Percentiles rank a stretch among this genome's conserved stretches.
These are phyloP conservation scores for Halictus rubicundus DNA, from an alignment of 1,140 invertebrate genomes.

Conservation along the genomic window DNA sequence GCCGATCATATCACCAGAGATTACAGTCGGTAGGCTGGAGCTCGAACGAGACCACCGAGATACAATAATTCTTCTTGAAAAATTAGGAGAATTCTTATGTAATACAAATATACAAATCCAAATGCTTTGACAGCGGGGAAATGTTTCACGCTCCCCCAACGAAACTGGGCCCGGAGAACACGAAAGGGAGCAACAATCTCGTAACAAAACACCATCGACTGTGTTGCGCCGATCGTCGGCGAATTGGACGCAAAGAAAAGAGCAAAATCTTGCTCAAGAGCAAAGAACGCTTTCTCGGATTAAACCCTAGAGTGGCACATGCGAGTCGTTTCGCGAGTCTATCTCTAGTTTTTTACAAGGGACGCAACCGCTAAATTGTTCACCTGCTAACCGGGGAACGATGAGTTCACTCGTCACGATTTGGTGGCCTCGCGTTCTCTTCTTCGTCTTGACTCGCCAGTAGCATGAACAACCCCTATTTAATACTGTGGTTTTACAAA, in stretches of 20 bases:
- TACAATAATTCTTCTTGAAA: neutral
- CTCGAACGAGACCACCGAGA: neutral
- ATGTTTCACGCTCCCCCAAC: neutral
- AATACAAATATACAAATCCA: neutral
- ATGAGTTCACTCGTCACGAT: too few relatives aligned
- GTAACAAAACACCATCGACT: neutral
- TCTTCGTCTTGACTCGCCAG: too few relatives aligned
- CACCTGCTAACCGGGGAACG: too few relatives aligned
- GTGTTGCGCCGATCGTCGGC: neutral
- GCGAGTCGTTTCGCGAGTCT: neutral
- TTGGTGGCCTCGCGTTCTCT: too few relatives aligned
- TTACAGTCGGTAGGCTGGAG: neutral
- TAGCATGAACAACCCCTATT: too few relatives aligned
- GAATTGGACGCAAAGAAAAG: constrained; percentile 19
- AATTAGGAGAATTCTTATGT: too few relatives aligned
- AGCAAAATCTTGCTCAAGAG: neutral
- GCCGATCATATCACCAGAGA: constrained; percentile 21
- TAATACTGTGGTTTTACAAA: too few relatives aligned
- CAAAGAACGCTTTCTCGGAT: neutral
- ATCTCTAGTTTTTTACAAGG: neutral
- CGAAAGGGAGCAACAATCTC: constrained; percentile 7
- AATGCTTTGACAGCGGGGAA: neutral
- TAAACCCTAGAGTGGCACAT: neutral
- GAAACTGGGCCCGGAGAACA: neutral
- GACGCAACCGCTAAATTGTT: too few relatives aligned